Percentiles rank a stretch among this genome's conserved stretches.
Conservation (phyloP, 2,797 vertebrate genomes). For the Rhinogobio ventralis region DNA sequence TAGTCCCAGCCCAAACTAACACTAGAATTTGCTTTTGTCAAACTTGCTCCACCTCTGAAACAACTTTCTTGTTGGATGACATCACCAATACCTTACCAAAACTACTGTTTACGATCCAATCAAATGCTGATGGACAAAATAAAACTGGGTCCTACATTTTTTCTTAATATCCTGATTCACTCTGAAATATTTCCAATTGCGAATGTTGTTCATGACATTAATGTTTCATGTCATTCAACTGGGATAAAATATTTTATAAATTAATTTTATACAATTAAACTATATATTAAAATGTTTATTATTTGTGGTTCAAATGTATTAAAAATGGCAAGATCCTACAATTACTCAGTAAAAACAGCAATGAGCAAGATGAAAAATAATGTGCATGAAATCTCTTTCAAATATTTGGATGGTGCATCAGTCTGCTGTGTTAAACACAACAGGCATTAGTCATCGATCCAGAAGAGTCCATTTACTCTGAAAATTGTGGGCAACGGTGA, state of each 20-base stretch:
- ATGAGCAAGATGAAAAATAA: background rate
- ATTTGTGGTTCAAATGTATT: background rate
- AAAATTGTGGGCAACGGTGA: slow-evolving; percentile 27
- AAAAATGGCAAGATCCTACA: background rate
- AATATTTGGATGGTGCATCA: background rate
- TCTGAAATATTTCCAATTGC: background rate
- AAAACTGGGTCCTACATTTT: background rate
- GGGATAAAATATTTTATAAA: background rate
- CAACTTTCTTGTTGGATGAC: background rate
- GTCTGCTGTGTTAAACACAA: background rate
- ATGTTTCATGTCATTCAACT: background rate
- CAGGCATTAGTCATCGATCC: slow-evolving; percentile 22
- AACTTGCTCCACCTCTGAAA: background rate
- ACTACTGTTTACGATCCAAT: background rate
- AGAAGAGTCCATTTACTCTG: slow-evolving; percentile 9
- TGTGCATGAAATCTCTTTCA: background rate
- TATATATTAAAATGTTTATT: background rate
- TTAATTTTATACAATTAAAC: background rate
- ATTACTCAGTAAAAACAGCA: background rate
- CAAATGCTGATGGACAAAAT: background rate
- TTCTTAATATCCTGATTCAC: background rate
- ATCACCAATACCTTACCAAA: background rate
- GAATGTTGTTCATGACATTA: background rate
- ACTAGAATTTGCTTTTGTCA: background rate
- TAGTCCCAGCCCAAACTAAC: too few relatives aligned